Conservation (phyloP, 2,888 invertebrate genomes). For the Drosophila prostipennis region DNA sequence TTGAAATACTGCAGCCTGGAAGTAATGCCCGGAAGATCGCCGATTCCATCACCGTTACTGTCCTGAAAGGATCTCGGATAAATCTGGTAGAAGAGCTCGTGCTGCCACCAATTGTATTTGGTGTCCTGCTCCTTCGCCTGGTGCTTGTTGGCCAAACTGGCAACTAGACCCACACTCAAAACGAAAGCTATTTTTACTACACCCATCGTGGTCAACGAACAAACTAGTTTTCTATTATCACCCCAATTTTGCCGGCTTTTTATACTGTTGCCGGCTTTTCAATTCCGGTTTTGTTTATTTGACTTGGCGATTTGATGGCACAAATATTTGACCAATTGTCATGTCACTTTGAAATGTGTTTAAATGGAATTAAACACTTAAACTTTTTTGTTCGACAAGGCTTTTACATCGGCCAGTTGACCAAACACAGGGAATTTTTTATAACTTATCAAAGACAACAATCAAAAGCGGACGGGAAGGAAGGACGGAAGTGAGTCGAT, state of each 20-base stretch:
- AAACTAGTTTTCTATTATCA: conserved; percentile 28
- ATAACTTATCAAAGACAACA: background rate
- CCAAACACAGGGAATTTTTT: conserved; percentile 26
- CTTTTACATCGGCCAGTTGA: conserved; percentile 32
- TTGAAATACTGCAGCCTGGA: conserved; percentile 87
- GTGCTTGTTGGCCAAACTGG: conserved; percentile 2
- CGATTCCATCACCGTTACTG: conserved; percentile 90
- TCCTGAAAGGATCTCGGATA: conserved; percentile 93
- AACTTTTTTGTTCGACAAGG: conserved; percentile 2
- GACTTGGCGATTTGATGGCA: conserved; percentile 20
- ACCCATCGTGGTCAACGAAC: conserved; percentile 44
- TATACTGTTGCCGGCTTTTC: conserved; percentile 50
- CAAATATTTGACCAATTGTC: conserved; percentile 61
- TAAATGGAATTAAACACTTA: conserved; percentile 13
- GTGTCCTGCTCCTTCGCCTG: conserved; percentile 11
- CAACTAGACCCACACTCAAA: conserved; percentile 19
- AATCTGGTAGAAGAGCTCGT: conserved; percentile 90
- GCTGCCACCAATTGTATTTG: conserved; percentile 89
- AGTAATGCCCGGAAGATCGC: conserved; percentile 87
- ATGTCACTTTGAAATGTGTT: conserved; percentile 16
- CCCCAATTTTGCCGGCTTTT: conserved; percentile 35
- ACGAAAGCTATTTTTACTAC: conserved; percentile 20
- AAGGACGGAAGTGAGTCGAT: conserved; percentile 4
- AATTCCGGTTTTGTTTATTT: conserved; percentile 40
- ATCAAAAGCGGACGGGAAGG: background rate